These are phyloP conservation scores for Dipodomys ordii DNA, from an alignment of 2,113 vertebrate species.

Conservation along the genomic window DNA sequence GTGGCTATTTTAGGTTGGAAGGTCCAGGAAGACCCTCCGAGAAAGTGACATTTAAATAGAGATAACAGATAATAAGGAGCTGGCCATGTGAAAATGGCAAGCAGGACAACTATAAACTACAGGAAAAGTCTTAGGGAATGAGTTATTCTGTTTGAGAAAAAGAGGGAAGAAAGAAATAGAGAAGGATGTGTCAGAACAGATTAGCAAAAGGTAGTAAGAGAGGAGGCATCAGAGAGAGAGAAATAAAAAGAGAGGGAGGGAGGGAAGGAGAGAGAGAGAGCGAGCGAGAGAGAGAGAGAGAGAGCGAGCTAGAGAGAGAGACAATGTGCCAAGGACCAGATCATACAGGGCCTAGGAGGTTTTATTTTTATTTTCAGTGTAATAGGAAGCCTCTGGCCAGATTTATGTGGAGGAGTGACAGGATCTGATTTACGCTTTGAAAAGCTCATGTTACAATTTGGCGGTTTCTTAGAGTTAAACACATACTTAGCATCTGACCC, in stretches of 20 bases:
- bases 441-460: background rate
- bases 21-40: background rate
- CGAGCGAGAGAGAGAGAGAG: no score
- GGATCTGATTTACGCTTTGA: conserved; percentile 39
- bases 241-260: background rate
- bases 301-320: background rate
- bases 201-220: background rate
- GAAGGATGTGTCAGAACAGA: background rate
- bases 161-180: background rate
- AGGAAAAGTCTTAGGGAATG: background rate
- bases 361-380: background rate
- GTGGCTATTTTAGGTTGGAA: background rate
- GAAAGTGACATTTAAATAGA: background rate
- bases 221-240: background rate
- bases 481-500: conserved; percentile 41
- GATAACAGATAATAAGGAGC: background rate
- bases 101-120: background rate
- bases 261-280: no score
- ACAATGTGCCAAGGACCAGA: background rate
- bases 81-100: background rate
- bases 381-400: conserved; percentile 49
- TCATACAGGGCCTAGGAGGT: background rate
- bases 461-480: conserved; percentile 47
- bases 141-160: background rate
- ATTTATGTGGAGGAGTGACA: conserved; percentile 21